phyloP scores from a whole-genome alignment of 1,140 invertebrate species.

The Pogonognathellus flavescens region DNA sequence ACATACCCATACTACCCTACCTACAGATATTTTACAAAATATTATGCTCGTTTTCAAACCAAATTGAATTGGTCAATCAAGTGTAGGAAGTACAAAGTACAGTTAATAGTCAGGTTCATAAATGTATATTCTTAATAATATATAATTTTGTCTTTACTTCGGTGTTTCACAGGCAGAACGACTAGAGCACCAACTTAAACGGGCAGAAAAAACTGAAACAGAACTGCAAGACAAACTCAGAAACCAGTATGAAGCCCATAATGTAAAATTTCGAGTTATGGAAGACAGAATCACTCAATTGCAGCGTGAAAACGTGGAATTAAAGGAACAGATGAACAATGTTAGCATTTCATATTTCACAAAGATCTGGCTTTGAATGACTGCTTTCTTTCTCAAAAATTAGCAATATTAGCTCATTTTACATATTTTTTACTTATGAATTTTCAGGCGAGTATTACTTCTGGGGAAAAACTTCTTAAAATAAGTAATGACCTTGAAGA shows the following conservation, averaged over 20 bases:
- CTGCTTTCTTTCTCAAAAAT: too few relatives aligned
- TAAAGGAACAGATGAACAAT: conserved; percentile 19
- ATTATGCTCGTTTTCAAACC: too few relatives aligned
- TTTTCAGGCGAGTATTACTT: conserved; percentile 44
- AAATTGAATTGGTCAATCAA: too few relatives aligned
- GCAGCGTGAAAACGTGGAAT: not conserved
- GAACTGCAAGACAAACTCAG: conserved; percentile 26
- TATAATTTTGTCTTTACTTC: not conserved
- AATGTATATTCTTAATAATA: too few relatives aligned
- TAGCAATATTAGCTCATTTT: too few relatives aligned
- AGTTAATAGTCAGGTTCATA: too few relatives aligned
- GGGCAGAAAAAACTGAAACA: not conserved
- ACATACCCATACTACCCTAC: too few relatives aligned
- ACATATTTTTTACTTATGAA: too few relatives aligned
- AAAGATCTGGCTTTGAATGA: not conserved
- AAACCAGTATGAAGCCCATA: not conserved
- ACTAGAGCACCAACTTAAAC: not conserved
- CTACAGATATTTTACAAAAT: too few relatives aligned
- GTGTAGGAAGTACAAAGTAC: too few relatives aligned
- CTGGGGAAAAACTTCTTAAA: conserved; percentile 45
- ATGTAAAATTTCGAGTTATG: conserved; percentile 23
- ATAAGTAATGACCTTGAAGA: conserved; percentile 52
- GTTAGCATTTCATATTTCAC: not conserved
- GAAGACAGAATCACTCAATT: not conserved
- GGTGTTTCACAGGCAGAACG: not conserved